Conservation (phyloP, 2,888 invertebrate species). For the Nephrocerus scutellatus region DNA sequence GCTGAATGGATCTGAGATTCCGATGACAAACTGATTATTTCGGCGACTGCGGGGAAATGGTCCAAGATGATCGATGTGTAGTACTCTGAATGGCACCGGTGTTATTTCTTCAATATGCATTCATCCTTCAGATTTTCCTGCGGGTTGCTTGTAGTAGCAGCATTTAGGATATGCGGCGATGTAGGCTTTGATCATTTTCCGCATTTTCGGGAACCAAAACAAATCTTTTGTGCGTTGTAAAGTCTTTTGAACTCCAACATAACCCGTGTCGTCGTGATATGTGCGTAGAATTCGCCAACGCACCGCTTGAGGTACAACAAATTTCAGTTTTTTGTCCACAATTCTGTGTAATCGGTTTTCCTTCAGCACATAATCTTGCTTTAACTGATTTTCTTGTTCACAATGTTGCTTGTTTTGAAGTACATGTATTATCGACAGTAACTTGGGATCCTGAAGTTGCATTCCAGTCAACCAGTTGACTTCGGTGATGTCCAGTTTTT, state of each 20-base stretch:
- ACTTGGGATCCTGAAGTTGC: slow-evolving; percentile 18
- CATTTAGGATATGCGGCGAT: slow-evolving; percentile 17
- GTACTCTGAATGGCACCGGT: slow-evolving; percentile 18
- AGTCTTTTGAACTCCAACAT: slow-evolving; percentile 22
- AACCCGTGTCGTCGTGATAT: slow-evolving; percentile 21
- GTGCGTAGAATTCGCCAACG: slow-evolving; percentile 18
- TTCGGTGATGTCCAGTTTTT: slow-evolving; percentile 1
- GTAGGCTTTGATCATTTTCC: slow-evolving; percentile 16
- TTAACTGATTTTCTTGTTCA: slow-evolving; percentile 13
- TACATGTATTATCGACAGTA: slow-evolving; percentile 12
- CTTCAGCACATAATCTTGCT: slow-evolving; percentile 13
- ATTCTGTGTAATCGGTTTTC: slow-evolving; percentile 14
- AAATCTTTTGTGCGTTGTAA: slow-evolving; percentile 10
- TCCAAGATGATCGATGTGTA: slow-evolving; percentile 23
- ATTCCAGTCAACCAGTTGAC: slow-evolving; percentile 22
- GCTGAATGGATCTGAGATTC: slow-evolving; percentile 12
- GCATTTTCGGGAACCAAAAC: slow-evolving; percentile 23
- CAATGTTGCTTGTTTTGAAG: slow-evolving; percentile 11
- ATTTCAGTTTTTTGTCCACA: slow-evolving; percentile 2
- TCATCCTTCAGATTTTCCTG: slow-evolving; percentile 14
- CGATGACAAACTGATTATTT: slow-evolving; percentile 8
- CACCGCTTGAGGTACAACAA: slow-evolving; percentile 17
- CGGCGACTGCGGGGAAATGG: slow-evolving; percentile 13
- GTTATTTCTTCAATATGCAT: slow-evolving; percentile 9
- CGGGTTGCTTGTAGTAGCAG: slow-evolving; percentile 10